Evolutionary conservation across 2,888 invertebrate species (phyloP), one percentile per base, ranked within the genome.

Genomic region (Troilus luridus): DNA sequence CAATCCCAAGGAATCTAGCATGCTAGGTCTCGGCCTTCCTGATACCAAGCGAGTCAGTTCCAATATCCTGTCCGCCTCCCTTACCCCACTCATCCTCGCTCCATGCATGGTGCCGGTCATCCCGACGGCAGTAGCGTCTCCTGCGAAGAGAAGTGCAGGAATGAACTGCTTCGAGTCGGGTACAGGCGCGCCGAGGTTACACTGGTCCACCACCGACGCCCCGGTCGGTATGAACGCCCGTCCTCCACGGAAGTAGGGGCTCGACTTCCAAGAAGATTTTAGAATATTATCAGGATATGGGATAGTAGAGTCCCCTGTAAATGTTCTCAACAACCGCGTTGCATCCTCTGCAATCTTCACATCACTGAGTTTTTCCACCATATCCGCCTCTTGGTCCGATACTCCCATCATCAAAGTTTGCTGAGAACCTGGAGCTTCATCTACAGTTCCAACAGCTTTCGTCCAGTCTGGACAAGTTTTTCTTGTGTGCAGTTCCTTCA

Each of bases 41-140:
- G 90, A 67, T 19, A 88, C 91, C 10, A 91, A 67, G n/a, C 89
- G 91, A 19, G 92, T 92, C 58, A 92, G 81, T 19, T 96, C 95
- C 92, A 96, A 95, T 91, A 97, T 95, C 92, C 97, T 95, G 93
- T 97, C 96, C 0, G 98, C 97, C 94, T 97, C 97, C 62, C 97
- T 95, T 92, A 97, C 96, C 1, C 98, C 98, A 93, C 97, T 97
- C 89, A 97, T 94, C 92, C 97, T 95, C 9, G 97, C 97, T 2
- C 97, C 98, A 93, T 98, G 97, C 0, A 96, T 96, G 0, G 97
- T 97, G 27, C 97, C 97, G 93, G 96, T 97, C 93, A 96, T 96
- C 41, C 96, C 96, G 1, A 96, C 95, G 62, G 96, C 96, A 0
- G 97, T 97, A 0, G 97, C 97, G 94, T 98, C 98, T 1, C 98